These are phyloP conservation scores for Arizona elegans DNA, from an alignment of 2,113 vertebrate species.

Conservation along the genomic window DNA sequence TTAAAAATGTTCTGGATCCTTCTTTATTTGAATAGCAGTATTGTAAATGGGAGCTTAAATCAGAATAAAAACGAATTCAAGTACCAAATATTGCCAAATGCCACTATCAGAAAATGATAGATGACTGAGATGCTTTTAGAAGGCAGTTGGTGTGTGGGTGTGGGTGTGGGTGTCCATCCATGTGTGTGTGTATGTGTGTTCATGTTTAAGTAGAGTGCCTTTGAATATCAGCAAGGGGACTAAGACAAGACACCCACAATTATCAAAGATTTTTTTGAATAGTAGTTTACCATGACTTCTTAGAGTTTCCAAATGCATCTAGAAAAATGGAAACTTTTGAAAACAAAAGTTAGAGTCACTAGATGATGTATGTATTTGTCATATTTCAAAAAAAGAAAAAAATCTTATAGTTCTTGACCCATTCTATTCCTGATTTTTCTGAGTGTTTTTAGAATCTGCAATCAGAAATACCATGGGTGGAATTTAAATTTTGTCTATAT, in stretches of 20 bases:
- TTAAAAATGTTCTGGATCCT: slow-evolving; percentile 41
- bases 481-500: not conserved
- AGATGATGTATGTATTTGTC: not conserved
- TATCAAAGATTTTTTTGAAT: not conserved
- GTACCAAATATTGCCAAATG: not conserved
- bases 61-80: not conserved
- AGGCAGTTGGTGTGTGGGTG: not conserved
- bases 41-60: not conserved
- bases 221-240: not conserved
- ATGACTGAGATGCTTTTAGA: not conserved
- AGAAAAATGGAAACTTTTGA: not conserved
- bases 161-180: too few relatives aligned
- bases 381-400: not conserved
- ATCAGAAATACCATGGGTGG: not conserved
- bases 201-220: not conserved
- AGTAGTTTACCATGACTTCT: not conserved
- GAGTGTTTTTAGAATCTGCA: not conserved
- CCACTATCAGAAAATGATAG: not conserved
- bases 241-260: too few relatives aligned
- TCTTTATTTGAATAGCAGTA: slow-evolving; percentile 40
- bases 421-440: not conserved
- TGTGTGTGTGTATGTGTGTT: not conserved
- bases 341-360: not conserved
- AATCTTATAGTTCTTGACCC: not conserved
- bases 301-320: not conserved